A percentile compares a stretch with the other conserved stretches of the same genome.
phyloP scores from a whole-genome alignment of 2,888 invertebrate genomes.

The Chloroclysta siterata region DNA sequence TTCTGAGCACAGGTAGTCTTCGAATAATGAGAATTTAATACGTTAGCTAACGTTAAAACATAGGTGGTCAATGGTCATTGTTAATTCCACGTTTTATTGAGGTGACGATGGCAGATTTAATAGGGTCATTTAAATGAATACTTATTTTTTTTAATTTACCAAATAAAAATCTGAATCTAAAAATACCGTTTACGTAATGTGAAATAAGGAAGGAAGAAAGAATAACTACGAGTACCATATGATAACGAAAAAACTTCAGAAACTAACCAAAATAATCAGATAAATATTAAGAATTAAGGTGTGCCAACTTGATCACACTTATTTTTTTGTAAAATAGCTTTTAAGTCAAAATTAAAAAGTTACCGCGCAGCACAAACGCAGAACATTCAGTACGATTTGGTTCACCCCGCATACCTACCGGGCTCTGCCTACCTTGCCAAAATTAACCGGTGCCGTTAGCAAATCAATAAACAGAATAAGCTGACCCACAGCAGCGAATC shows the following conservation, averaged over 20 bases:
- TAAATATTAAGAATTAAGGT: too few species aligned
- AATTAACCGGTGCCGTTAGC: slow-evolving; percentile 73
- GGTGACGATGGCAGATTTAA: background rate
- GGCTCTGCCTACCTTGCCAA: slow-evolving; percentile 59
- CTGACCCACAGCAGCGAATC: slow-evolving; percentile 75
- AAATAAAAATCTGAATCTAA: too few species aligned
- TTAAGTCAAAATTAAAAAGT: background rate
- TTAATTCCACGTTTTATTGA: background rate
- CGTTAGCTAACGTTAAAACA: slow-evolving; percentile 5
- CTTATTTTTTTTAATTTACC: too few species aligned
- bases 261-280: too few species aligned
- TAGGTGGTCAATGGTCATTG: background rate
- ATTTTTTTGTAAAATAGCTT: background rate
- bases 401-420: slow-evolving; percentile 18
- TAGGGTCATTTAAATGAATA: too few species aligned
- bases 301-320: too few species aligned
- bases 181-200: too few species aligned
- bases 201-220: too few species aligned
- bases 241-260: too few species aligned
- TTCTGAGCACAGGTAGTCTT: background rate
- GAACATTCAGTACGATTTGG: slow-evolving; percentile 8
- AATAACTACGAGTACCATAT: too few species aligned
- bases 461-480: slow-evolving; percentile 78
- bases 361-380: background rate
- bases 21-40: slow-evolving; percentile 5